Evolutionary conservation across 2,888 invertebrate species (phyloP), one percentile per base, ranked within the genome.

Genomic region (Drosophila lacicola): DNA sequence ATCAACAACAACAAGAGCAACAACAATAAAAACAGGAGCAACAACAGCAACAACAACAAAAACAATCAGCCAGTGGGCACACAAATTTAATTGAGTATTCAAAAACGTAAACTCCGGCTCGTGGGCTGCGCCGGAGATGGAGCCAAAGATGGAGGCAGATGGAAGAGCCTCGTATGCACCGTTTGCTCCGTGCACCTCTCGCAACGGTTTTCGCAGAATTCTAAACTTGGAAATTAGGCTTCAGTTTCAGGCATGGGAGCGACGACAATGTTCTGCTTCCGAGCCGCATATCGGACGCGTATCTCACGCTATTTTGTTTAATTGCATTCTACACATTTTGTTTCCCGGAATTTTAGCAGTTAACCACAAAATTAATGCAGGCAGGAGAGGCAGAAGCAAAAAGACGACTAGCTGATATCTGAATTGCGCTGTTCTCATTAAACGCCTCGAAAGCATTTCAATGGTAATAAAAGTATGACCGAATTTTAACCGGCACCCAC

Each of bases 171-270:
- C 19, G 29, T 9, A 29, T n/a, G 49, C 44, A n/a, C 47, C 19
- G 34, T 19, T 11, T 36, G 37, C 46, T 17, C 42, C 50, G 42
- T 46, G 19, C 60, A 73, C 68, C 57, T 78, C 68, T 50, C 53
- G 67, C 54, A 60, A 64, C 72, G 50, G 70, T 84, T 89, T 86
- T 87, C 85, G 80, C 73, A 88, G 85, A 86, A 86, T 86, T 86
- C 85, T 86, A 86, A 86, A 86, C 85, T 86, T 86, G 85, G 89
- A 89, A 89, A 89, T 86, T 86, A 88, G 89, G 89, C 81, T 89
- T 89, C 86, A 73, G 77, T 68, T 68, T 67, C 70, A 45, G 64
- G 51, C 47, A 51, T 36, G 56, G 42, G 36, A 50, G 61, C 44
- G 64, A 70, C 83, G 74, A 82, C 87, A 88, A 71, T 82, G 86